Evolutionary conservation across 2,888 invertebrate genomes (phyloP), one percentile per base, ranked within the genome.

Genomic region (Drosophila ustulata): DNA sequence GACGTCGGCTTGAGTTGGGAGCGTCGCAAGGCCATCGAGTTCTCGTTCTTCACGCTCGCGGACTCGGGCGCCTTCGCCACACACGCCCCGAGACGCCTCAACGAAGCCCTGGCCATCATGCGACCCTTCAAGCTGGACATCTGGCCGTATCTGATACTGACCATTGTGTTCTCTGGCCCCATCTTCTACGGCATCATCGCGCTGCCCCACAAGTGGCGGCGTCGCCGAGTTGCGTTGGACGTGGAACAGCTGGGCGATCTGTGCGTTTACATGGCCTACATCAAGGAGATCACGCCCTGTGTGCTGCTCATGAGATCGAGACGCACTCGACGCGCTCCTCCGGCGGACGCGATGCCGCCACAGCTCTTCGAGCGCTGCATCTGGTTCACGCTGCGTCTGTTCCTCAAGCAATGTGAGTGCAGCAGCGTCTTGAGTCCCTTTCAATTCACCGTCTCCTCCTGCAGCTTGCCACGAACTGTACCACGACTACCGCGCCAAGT

Each of bases 1-100:
- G 96, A 96, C 82, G 95, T 96, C 1, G 95, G 95, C 0, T 93
- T 96, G 80, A 96, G 96, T 0, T 95, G 94, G 93, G 96, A 96
- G 85, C 93, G 96, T 3, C 93, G 95, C 11, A 94, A 94, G 80
- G 95, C 94, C 0, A 95, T 96, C 0, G 96, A 96, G 85, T 96
- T 96, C 92, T 95, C 96, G 0, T 96, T 96, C 85, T 93, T 96
- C 59, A 96, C 96, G 0, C 92, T 96, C 41, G 96, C 96, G 0
- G 96, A 96, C 85, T 96, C 95, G 18, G 96, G 96, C 0, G 96
- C 96, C 0, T 96, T 96, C 86, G 93, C 96, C 1, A 96, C 96
- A 0, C 96, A 96, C 78, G 95, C 96, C 0, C 96, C 96, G 0
- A 94, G 95, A 0, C 94, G 94, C 64, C 92, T 96, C 0, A 96